Conservation (phyloP, 2,888 invertebrate species). For the Piscicola geometra region DNA sequence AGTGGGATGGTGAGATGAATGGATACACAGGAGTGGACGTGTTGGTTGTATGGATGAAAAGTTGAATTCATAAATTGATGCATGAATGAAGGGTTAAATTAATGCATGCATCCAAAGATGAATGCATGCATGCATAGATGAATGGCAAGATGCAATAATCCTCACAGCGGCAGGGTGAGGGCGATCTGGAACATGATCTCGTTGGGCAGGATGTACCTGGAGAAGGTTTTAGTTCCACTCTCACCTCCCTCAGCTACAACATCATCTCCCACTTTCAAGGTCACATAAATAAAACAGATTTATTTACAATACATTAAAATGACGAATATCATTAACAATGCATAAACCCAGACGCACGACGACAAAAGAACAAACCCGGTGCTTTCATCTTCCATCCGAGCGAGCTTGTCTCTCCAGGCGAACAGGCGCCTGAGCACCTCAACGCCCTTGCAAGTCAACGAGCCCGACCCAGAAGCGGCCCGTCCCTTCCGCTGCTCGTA, state of each 20-base stretch:
- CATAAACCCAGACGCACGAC: background rate
- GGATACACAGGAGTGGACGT: too few species aligned
- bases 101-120: background rate
- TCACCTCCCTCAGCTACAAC: too few species aligned
- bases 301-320: too few species aligned
- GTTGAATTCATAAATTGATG: background rate
- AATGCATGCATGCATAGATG: background rate
- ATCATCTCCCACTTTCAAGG: too few species aligned
- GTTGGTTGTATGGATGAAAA: background rate
- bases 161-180: constrained; percentile 69
- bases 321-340: background rate
- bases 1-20: too few species aligned
- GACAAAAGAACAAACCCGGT: constrained; percentile 61
- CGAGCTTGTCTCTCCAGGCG: constrained; percentile 79
- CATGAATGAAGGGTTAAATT: background rate
- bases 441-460: constrained; percentile 63
- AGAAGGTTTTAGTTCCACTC: too few species aligned
- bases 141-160: background rate
- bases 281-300: too few species aligned
- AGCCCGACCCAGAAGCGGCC: constrained; percentile 63
- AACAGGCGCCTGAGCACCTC: constrained; percentile 75
- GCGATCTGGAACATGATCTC: constrained; percentile 89
- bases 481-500: constrained; percentile 55
- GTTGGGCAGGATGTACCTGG: constrained; percentile 83
- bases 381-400: constrained; percentile 85